A percentile compares a stretch with the other conserved stretches of the same genome.
Conservation (phyloP, 2,888 invertebrate species). For the Aethes cnicana region DNA sequence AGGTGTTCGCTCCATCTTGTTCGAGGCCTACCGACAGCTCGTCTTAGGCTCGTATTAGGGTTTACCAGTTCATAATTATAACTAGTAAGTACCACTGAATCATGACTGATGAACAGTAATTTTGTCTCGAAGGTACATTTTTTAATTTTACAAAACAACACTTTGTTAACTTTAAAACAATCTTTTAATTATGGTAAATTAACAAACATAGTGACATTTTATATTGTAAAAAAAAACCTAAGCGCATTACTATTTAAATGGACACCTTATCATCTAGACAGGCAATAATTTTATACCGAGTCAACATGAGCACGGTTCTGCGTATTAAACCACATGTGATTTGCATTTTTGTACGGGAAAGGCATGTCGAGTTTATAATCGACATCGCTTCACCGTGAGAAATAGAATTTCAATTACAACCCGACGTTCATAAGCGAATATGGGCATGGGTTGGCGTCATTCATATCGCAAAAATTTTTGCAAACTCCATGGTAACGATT, state of each 20-base stretch:
- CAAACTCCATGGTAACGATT: slow-evolving; percentile 39
- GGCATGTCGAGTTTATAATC: slow-evolving; percentile 47
- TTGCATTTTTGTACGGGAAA: slow-evolving; percentile 60
- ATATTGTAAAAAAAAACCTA: not conserved
- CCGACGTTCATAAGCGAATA: slow-evolving; percentile 28
- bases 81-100: too few relatives aligned
- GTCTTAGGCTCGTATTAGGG: too few relatives aligned
- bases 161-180: too few relatives aligned
- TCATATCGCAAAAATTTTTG: slow-evolving; percentile 37
- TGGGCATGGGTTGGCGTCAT: too few relatives aligned
- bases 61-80: too few relatives aligned
- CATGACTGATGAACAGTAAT: too few relatives aligned
- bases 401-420: slow-evolving; percentile 51
- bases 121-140: too few relatives aligned
- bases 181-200: too few relatives aligned
- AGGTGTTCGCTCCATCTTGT: too few relatives aligned
- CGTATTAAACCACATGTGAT: slow-evolving; percentile 51
- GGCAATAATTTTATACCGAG: slow-evolving; percentile 53
- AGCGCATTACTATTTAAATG: slow-evolving; percentile 47
- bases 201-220: too few relatives aligned
- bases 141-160: too few relatives aligned
- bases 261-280: slow-evolving; percentile 53
- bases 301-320: slow-evolving; percentile 46
- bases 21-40: too few relatives aligned
- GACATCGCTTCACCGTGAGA: slow-evolving; percentile 39